Conservation (phyloP, 2,888 invertebrate species). For the Amitus sp. region DNA sequence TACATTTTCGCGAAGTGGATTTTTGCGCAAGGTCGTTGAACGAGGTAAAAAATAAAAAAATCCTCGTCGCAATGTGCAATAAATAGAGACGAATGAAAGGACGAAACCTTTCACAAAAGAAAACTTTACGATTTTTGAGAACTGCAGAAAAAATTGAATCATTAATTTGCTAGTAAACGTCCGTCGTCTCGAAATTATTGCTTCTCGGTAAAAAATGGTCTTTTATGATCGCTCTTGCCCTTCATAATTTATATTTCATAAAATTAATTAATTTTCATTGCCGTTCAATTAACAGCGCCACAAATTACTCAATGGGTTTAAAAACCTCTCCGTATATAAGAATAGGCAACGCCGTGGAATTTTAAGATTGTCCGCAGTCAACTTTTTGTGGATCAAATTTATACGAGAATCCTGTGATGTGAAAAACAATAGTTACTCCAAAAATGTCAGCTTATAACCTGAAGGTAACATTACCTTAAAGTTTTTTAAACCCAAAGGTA, state of each 20-base stretch:
- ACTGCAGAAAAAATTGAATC: not conserved
- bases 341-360: too few relatives aligned
- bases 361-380: too few relatives aligned
- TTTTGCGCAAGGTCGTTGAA: not conserved
- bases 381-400: too few relatives aligned
- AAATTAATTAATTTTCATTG: constrained; percentile 2
- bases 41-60: not conserved
- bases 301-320: too few relatives aligned
- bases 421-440: too few relatives aligned
- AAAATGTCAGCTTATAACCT: too few relatives aligned
- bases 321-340: too few relatives aligned
- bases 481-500: too few relatives aligned
- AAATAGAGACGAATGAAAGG: constrained; percentile 2
- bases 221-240: constrained; percentile 10
- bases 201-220: constrained; percentile 1
- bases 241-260: constrained; percentile 12
- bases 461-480: too few relatives aligned
- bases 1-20: not conserved
- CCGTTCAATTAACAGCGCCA: not conserved
- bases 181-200: not conserved
- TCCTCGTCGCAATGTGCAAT: not conserved
- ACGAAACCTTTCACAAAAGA: not conserved
- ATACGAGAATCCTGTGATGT: too few relatives aligned
- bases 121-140: constrained; percentile 2
- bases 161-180: not conserved